Percentiles rank a stretch among this genome's conserved stretches.
Evolutionary conservation across 2,888 invertebrate genomes (phyloP).

Genomic region (Caenorhabditis doughertyi): DNA sequence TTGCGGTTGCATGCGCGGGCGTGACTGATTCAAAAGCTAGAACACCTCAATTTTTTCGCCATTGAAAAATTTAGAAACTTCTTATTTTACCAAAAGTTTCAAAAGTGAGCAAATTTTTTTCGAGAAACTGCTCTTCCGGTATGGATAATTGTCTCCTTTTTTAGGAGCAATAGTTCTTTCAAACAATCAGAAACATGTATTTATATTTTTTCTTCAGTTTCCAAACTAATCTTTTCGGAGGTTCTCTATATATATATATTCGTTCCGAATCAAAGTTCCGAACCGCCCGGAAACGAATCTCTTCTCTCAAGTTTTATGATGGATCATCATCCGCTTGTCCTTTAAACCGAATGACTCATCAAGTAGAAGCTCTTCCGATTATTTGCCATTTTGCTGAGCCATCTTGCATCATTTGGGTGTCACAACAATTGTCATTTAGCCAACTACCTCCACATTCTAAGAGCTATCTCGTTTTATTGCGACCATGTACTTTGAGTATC

Average conservation of each 20-base stretch:
- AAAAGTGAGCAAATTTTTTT: no score
- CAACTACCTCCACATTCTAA: slow-evolving; percentile 15
- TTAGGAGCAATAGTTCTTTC: no score
- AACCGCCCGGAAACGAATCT: slow-evolving; percentile 26
- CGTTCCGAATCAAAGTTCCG: background rate
- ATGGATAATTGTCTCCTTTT: no score
- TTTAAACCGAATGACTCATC: slow-evolving; percentile 47
- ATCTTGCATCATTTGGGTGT: slow-evolving; percentile 50
- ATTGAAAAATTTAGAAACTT: no score
- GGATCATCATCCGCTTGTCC: slow-evolving; percentile 32
- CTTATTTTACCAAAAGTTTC: no score
- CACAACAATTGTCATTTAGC: slow-evolving; percentile 61
- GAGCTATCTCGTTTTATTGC: background rate
- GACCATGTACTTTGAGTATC: no score
- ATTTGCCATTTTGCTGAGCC: slow-evolving; percentile 32
- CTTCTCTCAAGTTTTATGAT: slow-evolving; percentile 43
- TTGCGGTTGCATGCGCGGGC: no score
- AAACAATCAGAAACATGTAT: no score
- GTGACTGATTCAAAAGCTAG: no score
- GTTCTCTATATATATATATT: background rate
- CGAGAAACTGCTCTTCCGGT: no score
- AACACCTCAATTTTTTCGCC: no score
- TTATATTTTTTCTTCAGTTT: background rate
- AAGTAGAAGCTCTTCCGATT: slow-evolving; percentile 24
- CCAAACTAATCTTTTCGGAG: no score